Conservation (phyloP, 1,140 invertebrate species). For the Chironomus striatipennis region DNA sequence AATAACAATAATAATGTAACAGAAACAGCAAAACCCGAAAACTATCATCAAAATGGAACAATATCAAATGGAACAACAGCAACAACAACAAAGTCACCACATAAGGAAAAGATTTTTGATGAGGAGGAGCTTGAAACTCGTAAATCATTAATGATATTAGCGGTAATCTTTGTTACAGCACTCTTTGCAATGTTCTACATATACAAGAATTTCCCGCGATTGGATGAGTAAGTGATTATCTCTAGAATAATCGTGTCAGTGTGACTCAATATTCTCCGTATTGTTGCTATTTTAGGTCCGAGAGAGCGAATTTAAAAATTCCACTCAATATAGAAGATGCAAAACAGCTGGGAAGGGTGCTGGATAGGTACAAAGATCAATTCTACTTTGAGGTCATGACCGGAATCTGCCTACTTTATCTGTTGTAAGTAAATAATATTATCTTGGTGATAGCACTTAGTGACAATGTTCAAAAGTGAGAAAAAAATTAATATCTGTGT, state of each 20-base stretch:
- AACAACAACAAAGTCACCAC: not conserved
- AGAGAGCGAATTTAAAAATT: slow-evolving; percentile 80
- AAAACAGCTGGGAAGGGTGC: slow-evolving; percentile 83
- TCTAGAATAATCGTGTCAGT: slow-evolving; percentile 27
- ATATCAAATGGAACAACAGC: not conserved
- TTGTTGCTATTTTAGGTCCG: slow-evolving; percentile 61
- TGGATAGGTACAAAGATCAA: slow-evolving; percentile 88
- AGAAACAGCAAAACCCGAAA: not conserved
- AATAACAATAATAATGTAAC: not conserved
- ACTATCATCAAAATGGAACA: not conserved
- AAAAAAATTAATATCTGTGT: too few species aligned
- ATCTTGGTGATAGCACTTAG: too few species aligned
- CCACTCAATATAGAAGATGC: slow-evolving; percentile 94
- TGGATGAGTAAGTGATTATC: slow-evolving; percentile 62
- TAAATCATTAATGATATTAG: slow-evolving; percentile 38
- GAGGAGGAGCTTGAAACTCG: slow-evolving; percentile 36
- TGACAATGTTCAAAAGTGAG: too few species aligned
- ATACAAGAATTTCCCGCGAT: slow-evolving; percentile 68
- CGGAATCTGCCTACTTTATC: slow-evolving; percentile 82
- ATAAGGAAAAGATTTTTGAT: not conserved
- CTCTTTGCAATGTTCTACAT: slow-evolving; percentile 42
- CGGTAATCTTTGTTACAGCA: slow-evolving; percentile 34
- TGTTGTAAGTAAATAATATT: slow-evolving; percentile 4
- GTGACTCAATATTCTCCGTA: slow-evolving; percentile 23
- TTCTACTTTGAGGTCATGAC: slow-evolving; percentile 88